phyloP scores from a whole-genome alignment of 2,888 invertebrate genomes.

The Nasonovia ribisnigri region DNA sequence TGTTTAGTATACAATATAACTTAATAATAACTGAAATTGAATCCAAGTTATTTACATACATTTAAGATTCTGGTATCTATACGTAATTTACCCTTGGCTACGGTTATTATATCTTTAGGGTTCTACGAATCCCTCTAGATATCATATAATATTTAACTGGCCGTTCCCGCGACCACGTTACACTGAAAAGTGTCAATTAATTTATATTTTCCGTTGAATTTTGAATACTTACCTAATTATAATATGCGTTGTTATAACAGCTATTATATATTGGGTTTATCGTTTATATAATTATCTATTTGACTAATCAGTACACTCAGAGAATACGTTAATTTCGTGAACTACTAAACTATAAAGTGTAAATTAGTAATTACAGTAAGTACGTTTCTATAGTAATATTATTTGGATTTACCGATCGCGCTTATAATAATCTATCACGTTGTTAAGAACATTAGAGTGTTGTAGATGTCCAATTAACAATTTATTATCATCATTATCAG shows the following conservation, averaged over 20 bases:
- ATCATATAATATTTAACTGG: too few relatives aligned
- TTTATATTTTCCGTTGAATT: neutral
- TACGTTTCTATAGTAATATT: neutral
- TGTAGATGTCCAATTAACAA: neutral
- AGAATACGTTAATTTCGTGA: neutral
- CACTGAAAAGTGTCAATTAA: neutral
- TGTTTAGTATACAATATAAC: too few relatives aligned
- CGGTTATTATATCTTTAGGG: too few relatives aligned
- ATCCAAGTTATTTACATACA: too few relatives aligned
- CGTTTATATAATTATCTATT: neutral
- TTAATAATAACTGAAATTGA: too few relatives aligned
- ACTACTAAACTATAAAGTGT: neutral
- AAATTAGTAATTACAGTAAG: neutral
- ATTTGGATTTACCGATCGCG: neutral
- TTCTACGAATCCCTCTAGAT: too few relatives aligned
- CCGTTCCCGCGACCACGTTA: too few relatives aligned
- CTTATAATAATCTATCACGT: neutral
- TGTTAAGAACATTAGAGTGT: neutral
- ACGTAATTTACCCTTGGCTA: too few relatives aligned
- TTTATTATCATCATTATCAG: neutral
- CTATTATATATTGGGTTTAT: neutral
- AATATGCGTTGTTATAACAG: neutral
- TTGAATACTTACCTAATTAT: neutral
- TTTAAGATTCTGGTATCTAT: too few relatives aligned
- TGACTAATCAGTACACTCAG: neutral